Conservation (phyloP, 2,113 vertebrate genomes). For the Micronisus gabar region DNA sequence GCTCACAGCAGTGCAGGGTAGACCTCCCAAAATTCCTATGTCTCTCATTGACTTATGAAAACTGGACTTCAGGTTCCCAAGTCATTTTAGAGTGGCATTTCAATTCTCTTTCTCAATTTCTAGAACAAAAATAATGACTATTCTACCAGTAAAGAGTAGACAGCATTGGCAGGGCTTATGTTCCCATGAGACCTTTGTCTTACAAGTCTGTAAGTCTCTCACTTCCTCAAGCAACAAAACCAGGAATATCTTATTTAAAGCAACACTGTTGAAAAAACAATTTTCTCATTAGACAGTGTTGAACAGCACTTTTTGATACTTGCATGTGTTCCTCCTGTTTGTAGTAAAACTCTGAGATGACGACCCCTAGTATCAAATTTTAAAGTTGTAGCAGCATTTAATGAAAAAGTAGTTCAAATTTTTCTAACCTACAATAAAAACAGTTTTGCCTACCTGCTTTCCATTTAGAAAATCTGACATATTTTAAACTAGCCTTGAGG, state of each 20-base stretch:
- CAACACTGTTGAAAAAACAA: background rate
- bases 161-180: background rate
- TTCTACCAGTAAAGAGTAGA: background rate
- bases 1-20: background rate
- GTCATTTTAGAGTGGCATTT: background rate
- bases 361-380: background rate
- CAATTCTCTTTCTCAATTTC: background rate
- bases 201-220: background rate
- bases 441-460: background rate
- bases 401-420: background rate
- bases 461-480: background rate
- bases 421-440: background rate
- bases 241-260: background rate
- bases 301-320: background rate
- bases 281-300: background rate
- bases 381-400: background rate
- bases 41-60: background rate
- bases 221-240: background rate
- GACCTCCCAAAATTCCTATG: background rate
- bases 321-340: background rate
- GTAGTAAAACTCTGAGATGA: background rate
- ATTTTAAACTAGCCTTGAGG: background rate
- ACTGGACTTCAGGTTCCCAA: background rate
- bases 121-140: background rate
- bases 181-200: background rate